Conservation (phyloP, 53 echinoderm and acorn worm species). For the Holothuria scabra region DNA sequence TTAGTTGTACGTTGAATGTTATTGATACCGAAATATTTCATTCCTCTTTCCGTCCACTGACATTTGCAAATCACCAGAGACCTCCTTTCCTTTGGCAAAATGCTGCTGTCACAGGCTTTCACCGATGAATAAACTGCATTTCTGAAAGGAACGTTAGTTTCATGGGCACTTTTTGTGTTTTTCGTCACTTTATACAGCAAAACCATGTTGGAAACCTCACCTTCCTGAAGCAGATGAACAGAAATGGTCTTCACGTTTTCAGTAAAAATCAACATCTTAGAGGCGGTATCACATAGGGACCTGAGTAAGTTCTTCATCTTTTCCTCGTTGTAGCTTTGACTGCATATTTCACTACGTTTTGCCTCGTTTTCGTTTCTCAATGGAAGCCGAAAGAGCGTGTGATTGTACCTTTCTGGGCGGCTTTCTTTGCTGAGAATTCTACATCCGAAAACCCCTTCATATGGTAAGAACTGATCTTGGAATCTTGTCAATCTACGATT, state of each 20-base stretch:
- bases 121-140: background rate
- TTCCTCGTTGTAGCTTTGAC: conserved; percentile 52
- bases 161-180: background rate
- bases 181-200: background rate
- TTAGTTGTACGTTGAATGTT: background rate
- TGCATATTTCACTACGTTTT: conserved; percentile 50
- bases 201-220: background rate
- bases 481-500: conserved; percentile 45
- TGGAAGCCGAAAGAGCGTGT: conserved; percentile 81
- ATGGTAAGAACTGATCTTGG: conserved; percentile 83
- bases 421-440: conserved; percentile 14
- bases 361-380: conserved; percentile 65
- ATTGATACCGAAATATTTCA: conserved; percentile 10
- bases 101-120: background rate
- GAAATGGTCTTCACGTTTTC: conserved; percentile 62
- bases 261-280: conserved; percentile 75
- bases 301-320: conserved; percentile 55
- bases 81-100: background rate
- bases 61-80: background rate
- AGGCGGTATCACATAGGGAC: conserved; percentile 59
- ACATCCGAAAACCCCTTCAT: conserved; percentile 78
- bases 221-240: conserved; percentile 8
- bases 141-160: background rate
- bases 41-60: background rate
- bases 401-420: conserved; percentile 9